These are phyloP conservation scores for Eurois occulta DNA, from an alignment of 2,888 invertebrate species.

Conservation along the genomic window DNA sequence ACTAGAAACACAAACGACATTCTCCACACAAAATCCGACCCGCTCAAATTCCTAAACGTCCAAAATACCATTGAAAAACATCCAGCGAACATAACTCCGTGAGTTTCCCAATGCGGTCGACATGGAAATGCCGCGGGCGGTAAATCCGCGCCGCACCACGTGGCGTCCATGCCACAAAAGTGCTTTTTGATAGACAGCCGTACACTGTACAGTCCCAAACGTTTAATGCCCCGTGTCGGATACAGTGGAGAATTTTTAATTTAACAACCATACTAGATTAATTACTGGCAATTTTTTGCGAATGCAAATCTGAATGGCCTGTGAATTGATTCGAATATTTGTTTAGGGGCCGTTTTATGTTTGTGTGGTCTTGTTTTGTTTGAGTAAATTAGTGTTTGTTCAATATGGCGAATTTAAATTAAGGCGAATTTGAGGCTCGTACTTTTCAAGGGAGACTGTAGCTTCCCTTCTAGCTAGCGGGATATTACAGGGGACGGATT, in stretches of 20 bases:
- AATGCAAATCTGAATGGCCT: conserved; percentile 52
- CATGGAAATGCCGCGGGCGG: conserved; percentile 84
- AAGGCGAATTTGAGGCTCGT: not conserved
- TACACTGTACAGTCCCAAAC: conserved; percentile 77
- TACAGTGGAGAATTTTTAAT: conserved; percentile 82
- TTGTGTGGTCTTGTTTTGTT: conserved; percentile 41
- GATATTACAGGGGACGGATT: no score
- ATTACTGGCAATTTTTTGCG: conserved; percentile 68
- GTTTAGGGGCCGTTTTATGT: conserved; percentile 52
- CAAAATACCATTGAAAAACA: conserved; percentile 24
- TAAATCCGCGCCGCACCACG: conserved; percentile 83
- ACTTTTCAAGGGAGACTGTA: not conserved
- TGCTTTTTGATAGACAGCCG: conserved; percentile 88
- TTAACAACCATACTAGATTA: conserved; percentile 77
- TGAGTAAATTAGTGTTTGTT: conserved; percentile 27
- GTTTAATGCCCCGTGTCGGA: conserved; percentile 80
- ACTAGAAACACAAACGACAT: not conserved
- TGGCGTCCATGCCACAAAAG: conserved; percentile 84
- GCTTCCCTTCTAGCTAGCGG: not conserved
- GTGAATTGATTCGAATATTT: conserved; percentile 63
- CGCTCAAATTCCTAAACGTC: conserved; percentile 1
- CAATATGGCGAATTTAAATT: conserved; percentile 10
- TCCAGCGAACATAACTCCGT: conserved; percentile 58
- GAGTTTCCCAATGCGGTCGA: conserved; percentile 77
- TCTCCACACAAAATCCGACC: no score